These are phyloP conservation scores for Perca schrenkii DNA, from an alignment of 2,113 vertebrate species.

Conservation along the genomic window DNA sequence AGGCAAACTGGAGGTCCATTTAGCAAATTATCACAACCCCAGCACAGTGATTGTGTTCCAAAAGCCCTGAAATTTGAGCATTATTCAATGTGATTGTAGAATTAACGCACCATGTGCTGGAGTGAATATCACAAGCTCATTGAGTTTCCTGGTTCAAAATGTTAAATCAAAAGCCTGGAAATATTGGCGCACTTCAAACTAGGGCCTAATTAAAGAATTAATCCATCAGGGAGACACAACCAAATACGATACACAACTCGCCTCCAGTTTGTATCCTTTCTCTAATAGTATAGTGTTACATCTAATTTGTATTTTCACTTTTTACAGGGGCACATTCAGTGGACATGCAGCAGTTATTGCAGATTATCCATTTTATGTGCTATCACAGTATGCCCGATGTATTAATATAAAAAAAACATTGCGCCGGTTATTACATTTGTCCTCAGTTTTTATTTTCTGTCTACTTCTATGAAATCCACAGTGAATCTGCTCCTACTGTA, in stretches of 20 bases:
- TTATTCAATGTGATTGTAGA: constrained; percentile 41
- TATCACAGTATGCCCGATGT: not conserved
- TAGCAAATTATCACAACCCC: constrained; percentile 26
- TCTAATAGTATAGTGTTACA: constrained; percentile 21
- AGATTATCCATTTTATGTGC: constrained; percentile 35
- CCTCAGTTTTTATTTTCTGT: constrained; percentile 27
- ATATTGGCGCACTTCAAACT: constrained; percentile 21
- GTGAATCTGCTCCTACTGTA: constrained; percentile 31
- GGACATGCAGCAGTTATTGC: constrained; percentile 42
- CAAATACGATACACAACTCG: not conserved
- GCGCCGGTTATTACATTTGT: constrained; percentile 46
- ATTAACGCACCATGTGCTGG: constrained; percentile 9
- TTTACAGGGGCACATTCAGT: constrained; percentile 23
- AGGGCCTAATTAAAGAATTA: constrained; percentile 30
- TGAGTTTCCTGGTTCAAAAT: constrained; percentile 18
- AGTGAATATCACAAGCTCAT: constrained; percentile 12
- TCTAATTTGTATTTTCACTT: constrained; percentile 43
- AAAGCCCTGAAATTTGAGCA: constrained; percentile 33
- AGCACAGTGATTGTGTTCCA: not conserved
- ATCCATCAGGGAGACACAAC: constrained; percentile 20
- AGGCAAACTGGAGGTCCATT: constrained; percentile 21
- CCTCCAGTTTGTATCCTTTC: constrained; percentile 10
- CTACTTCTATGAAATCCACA: constrained; percentile 20
- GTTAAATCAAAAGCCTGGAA: constrained; percentile 46
- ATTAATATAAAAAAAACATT: constrained; percentile 37